A percentile compares a stretch with the other conserved stretches of the same genome.
Conservation (phyloP, 2,888 invertebrate species). For the Lasius platythorax region DNA sequence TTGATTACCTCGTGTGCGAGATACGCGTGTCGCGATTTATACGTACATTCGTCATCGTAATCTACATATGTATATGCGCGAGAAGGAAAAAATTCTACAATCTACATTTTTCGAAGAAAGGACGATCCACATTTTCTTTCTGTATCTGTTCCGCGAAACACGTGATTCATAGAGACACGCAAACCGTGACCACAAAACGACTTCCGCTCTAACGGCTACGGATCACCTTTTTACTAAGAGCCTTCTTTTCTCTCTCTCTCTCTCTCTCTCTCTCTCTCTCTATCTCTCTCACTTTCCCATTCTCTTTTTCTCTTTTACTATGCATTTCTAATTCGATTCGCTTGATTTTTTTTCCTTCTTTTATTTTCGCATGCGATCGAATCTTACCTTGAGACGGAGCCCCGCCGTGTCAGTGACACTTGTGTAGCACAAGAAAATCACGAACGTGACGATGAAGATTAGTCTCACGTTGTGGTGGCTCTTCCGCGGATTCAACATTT, state of each 20-base stretch:
- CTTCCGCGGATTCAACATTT: conserved; percentile 15
- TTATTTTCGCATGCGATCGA: background rate
- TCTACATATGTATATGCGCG: background rate
- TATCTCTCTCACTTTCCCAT: no score
- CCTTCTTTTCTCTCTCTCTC: background rate
- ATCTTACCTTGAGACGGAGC: conserved; percentile 38
- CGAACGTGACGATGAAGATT: background rate
- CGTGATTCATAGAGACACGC: background rate
- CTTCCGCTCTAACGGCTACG: background rate
- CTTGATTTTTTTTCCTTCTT: background rate
- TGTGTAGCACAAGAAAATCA: background rate
- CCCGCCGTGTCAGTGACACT: conserved; percentile 15
- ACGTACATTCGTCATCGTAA: background rate
- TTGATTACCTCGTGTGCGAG: background rate
- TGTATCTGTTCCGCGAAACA: background rate
- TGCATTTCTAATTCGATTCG: background rate
- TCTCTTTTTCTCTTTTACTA: background rate
- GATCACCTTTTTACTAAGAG: background rate
- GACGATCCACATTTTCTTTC: background rate
- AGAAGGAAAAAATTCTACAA: background rate
- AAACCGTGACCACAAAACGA: background rate
- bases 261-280: background rate
- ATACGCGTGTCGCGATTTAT: background rate
- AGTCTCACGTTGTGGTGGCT: background rate
- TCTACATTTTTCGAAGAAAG: background rate